These are phyloP conservation scores for Pristis pectinata DNA, from an alignment of 2,797 vertebrate genomes.

Conservation along the genomic window DNA sequence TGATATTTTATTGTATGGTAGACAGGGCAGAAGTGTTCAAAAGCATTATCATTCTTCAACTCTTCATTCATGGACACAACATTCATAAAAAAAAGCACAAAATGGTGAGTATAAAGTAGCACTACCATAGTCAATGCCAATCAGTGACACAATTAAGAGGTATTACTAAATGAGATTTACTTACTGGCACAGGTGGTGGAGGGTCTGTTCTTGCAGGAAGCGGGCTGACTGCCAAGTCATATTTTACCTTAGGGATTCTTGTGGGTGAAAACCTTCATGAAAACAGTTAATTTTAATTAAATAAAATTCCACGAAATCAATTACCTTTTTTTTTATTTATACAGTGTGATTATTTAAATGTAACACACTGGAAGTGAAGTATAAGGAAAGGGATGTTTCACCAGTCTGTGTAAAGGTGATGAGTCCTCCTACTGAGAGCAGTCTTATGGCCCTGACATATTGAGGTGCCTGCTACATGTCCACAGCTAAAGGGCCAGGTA, in stretches of 20 bases:
- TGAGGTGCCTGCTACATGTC: neutral
- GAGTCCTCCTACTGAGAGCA: neutral
- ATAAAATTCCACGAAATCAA: neutral
- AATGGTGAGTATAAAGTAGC: neutral
- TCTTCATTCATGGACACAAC: neutral
- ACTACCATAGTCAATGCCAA: neutral
- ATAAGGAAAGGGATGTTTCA: neutral
- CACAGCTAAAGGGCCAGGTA: neutral
- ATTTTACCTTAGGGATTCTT: slow-evolving; percentile 63
- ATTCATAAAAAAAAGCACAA: neutral
- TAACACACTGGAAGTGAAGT: neutral
- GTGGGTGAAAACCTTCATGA: slow-evolving; percentile 59
- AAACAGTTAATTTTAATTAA: slow-evolving; percentile 33
- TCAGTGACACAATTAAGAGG: slow-evolving; percentile 37
- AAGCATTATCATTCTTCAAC: neutral
- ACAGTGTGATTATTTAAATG: neutral
- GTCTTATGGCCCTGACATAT: neutral
- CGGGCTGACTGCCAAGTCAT: slow-evolving; percentile 55
- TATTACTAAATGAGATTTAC: slow-evolving; percentile 34
- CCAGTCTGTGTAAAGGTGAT: neutral
- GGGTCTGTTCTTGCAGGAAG: slow-evolving; percentile 40
- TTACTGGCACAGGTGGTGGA: slow-evolving; percentile 44
- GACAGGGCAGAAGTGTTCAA: neutral
- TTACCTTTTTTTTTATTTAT: neutral
- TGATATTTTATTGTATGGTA: neutral